These are phyloP conservation scores for Martes flavigula DNA, from an alignment of 2,797 vertebrate genomes.

Conservation along the genomic window DNA sequence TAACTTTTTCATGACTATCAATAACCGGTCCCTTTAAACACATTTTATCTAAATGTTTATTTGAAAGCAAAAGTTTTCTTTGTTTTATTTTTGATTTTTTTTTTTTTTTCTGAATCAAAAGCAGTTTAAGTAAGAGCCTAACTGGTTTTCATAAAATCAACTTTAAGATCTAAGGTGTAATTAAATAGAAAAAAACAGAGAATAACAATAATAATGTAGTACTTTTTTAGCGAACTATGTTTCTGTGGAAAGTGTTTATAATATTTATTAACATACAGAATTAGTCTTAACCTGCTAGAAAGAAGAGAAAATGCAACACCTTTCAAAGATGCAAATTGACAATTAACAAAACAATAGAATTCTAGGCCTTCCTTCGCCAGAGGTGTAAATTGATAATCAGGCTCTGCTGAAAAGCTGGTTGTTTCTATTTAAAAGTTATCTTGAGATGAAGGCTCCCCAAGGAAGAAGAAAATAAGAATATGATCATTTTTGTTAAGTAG, in stretches of 20 bases:
- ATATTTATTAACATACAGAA: slow-evolving; percentile 83
- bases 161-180: slow-evolving; percentile 65
- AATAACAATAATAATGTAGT: slow-evolving; percentile 56
- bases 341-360: slow-evolving; percentile 89
- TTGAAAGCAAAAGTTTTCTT: neutral
- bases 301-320: slow-evolving; percentile 85
- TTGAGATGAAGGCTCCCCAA: slow-evolving; percentile 75
- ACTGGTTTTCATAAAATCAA: slow-evolving; percentile 61
- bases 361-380: slow-evolving; percentile 78
- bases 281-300: slow-evolving; percentile 86
- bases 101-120: slow-evolving; percentile 3
- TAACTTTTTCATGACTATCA: neutral
- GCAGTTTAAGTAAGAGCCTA: slow-evolving; percentile 34
- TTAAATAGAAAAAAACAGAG: slow-evolving; percentile 61
- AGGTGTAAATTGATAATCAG: slow-evolving; percentile 89
- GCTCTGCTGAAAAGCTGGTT: slow-evolving; percentile 76
- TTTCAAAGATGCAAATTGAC: slow-evolving; percentile 89
- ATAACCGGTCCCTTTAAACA: neutral
- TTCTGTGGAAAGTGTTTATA: slow-evolving; percentile 70
- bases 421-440: slow-evolving; percentile 81
- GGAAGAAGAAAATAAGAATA: slow-evolving; percentile 61
- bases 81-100: neutral
- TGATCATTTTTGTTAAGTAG: slow-evolving; percentile 24
- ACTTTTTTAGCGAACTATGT: slow-evolving; percentile 71
- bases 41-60: slow-evolving; percentile 46